A percentile compares a stretch with the other conserved stretches of the same genome.
These are phyloP conservation scores for Crossaster papposus DNA, from an alignment of 53 echinoderm and acorn worm genomes.

Conservation along the genomic window DNA sequence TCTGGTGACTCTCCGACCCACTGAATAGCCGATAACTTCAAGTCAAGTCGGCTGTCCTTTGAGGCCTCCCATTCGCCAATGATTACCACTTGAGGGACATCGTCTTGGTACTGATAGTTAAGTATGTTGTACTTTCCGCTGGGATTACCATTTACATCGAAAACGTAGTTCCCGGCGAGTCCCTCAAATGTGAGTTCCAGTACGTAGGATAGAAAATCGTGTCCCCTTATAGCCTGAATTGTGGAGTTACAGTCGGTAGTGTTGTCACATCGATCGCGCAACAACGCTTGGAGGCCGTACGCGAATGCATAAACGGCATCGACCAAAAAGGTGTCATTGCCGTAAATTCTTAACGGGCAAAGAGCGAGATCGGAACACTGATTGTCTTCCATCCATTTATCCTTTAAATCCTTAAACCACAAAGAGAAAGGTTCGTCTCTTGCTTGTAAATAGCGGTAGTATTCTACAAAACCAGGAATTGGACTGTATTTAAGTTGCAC, in stretches of 20 bases:
- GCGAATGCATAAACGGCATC: slow-evolving; percentile 57
- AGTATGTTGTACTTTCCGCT: slow-evolving; percentile 30
- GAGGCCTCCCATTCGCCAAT: slow-evolving; percentile 35
- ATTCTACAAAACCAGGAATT: slow-evolving; percentile 23
- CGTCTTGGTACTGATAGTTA: neutral
- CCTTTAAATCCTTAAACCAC: slow-evolving; percentile 36
- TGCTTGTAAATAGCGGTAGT: slow-evolving; percentile 14
- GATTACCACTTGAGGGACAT: neutral
- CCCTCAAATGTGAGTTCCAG: slow-evolving; percentile 17
- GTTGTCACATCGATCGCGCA: slow-evolving; percentile 21
- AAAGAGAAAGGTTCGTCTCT: neutral
- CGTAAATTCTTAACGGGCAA: slow-evolving; percentile 32
- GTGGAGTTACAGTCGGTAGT: neutral
- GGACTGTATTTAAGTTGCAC: neutral
- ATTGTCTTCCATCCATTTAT: neutral
- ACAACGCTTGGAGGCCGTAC: slow-evolving; percentile 28
- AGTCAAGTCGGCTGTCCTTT: neutral
- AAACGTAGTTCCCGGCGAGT: slow-evolving; percentile 16
- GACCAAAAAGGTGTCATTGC: neutral
- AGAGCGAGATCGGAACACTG: slow-evolving; percentile 26
- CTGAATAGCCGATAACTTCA: neutral
- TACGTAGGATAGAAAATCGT: slow-evolving; percentile 22
- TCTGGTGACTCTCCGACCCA: slow-evolving; percentile 2
- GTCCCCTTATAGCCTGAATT: slow-evolving; percentile 10
- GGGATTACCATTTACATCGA: slow-evolving; percentile 48